Base-by-base conservation (phyloP, 2,113 vertebrate genomes). In the Lepisosteus osseus region DNA sequence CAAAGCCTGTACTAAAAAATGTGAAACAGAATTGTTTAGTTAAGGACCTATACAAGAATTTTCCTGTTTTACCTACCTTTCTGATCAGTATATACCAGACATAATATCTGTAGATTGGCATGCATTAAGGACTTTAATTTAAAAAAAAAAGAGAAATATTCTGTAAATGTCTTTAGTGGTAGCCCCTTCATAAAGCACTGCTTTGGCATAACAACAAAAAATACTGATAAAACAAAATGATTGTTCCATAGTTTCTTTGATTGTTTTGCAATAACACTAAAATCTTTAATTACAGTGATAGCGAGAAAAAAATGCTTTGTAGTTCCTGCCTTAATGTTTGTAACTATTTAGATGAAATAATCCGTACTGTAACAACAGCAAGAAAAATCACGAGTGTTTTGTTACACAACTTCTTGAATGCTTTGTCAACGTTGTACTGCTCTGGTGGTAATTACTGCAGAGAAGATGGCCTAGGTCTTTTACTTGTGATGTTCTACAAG, bases 401-500 rank as follows among this genome's bases (percentile, higher is more conserved):
- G n/a, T 7, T 4, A 9, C 57, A 43, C 43, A 14, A 54, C 54
- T 45, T 51, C 17, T 64, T 40, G 65, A 43, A 17, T 29, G 45
- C 3, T 44, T n/a, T 9, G 13, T 63, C 17, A 14, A 44, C 42
- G 5, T 54, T 11, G 6, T 11, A 29, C 61, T 15, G 54, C 63
- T 64, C 56, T 83, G 89, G 88, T 86, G 87, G 82, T 90, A 85
- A 88, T 92, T 87, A 89, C 90, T 85, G 82, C 84, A 61, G 83
- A 74, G 77, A 69, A 74, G 88, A 81, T 74, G 75, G 82, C 87
- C 90, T 87, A 89, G 91, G 89, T 90, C 90, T 86, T 83, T 80
- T 85, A 88, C 87, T 75, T 80, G 88, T 85, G 89, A 82, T 86
- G 89, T 81, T 82, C 79, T 89, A 89, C 91, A 87, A 83, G 84